Evolutionary conservation across 2,888 invertebrate species (phyloP), one percentile per base, ranked within the genome.

Genomic region (Sesia apiformis): DNA sequence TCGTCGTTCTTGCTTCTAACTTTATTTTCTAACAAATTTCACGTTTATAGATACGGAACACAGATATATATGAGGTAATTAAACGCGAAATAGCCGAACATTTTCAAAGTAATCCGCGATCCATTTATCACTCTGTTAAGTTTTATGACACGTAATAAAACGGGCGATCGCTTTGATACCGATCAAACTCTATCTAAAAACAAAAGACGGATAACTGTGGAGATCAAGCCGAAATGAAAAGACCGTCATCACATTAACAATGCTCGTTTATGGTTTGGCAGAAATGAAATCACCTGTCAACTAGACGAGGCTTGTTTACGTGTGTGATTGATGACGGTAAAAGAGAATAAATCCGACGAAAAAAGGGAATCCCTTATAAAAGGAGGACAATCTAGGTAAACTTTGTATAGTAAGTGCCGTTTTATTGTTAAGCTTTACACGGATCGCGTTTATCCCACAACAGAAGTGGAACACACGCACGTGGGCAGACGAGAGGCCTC

Each of bases 391-490:
- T 62, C 63, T 60, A 57, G 59, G 59, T 56, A 65, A 63, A 63
- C 58, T 64, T 61, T 56, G 57, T 60, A 58, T 59, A 41, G 40
- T 40, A 51, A 66, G 66, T 65, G 62, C 63, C 70, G 68, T 73
- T 75, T 74, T 74, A 75, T 76, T 72, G 71, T 66, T 63, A 77
- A 74, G 76, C 76, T 71, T 72, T 63, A 65, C 67, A 66, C 62
- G 65, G 68, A 68, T 67, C 66, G 67, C 63, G 69, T 70, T 77
- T 67, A 79, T 77, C 74, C 74, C 65, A 56, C 60, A 57, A 56
- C 62, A 63, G 62, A 66, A 65, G 60, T 63, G 62, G 57, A 64
- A 64, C 70, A 66, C 74, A 73, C 74, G 73, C 70, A 69, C 72
- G 63, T 57, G 63, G 59, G 56, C 60, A 56, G 41, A 39, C 51